Conservation (phyloP, 2,113 vertebrate species). For the Colaptes auratus region DNA sequence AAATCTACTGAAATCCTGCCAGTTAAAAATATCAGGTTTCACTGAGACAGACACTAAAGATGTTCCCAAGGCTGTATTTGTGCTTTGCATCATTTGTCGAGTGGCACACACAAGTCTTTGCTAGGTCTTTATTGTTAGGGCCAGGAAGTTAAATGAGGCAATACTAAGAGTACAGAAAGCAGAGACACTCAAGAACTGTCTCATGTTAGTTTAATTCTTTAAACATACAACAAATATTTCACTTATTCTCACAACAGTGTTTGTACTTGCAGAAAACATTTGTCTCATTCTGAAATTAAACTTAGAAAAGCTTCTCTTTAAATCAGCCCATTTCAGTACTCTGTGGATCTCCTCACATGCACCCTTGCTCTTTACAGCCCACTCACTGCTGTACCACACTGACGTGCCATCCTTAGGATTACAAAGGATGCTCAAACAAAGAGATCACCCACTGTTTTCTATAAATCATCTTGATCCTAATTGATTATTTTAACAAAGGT, state of each 20-base stretch:
- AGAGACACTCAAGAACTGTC: not conserved
- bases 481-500: constrained; percentile 33
- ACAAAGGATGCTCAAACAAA: constrained; percentile 51
- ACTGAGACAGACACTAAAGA: constrained; percentile 74
- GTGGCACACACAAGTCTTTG: constrained; percentile 76
- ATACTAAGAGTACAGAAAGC: constrained; percentile 33
- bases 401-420: constrained; percentile 45
- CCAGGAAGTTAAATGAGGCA: constrained; percentile 59
- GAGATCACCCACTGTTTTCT: constrained; percentile 52
- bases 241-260: not conserved
- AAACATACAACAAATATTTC: not conserved
- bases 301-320: not conserved
- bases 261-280: not conserved
- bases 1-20: constrained; percentile 71
- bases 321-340: not conserved
- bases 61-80: constrained; percentile 64
- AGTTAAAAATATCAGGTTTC: constrained; percentile 72
- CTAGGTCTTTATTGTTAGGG: constrained; percentile 71
- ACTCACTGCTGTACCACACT: constrained; percentile 24
- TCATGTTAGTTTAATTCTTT: not conserved
- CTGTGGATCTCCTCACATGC: not conserved
- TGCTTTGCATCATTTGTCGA: constrained; percentile 80
- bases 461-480: constrained; percentile 56
- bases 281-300: not conserved
- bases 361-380: constrained; percentile 25